Base-by-base conservation (phyloP, 2,113 vertebrate species). In the Rana temporaria region DNA sequence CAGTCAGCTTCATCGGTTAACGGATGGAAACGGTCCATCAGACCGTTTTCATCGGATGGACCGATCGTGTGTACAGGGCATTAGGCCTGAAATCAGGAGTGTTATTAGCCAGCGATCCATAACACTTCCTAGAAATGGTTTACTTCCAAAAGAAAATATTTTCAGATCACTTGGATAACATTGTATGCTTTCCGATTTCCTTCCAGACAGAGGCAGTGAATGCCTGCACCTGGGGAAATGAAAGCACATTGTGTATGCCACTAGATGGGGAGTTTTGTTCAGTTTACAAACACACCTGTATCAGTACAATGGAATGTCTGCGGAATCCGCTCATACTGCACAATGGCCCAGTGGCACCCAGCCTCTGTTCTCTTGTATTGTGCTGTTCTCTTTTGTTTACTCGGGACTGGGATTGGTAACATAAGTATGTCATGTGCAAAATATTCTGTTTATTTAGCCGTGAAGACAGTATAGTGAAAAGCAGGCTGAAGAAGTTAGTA, bases 241-340 rank as follows among this genome's bases (percentile, higher is more conserved):
- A 30, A 55, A 52, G 69, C 20, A 7, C 18, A 18, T 59, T 74
- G 55, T 38, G 9, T 59, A 26, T 26, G 5, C 3, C 71, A 34
- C 30, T 34, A 16, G 30, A 59, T 73, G 55, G 71, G 55, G 55
- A 59, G 30, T 20, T 30, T 57, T 34, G 20, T 42, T 60, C 5
- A 42, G 32, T 42, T 75, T 75, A 62, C 56, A 75, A 75, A 62
- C 72, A 75, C 72, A 75, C 72, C 72, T 75, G 56, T 15, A 75
- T 60, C 17, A 32, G n/a, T n/a, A 60, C 6, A 75, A 11, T 75
- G 56, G 20, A 59, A 74, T 38, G 18, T 34, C 22, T 56, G 7
- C 17, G 52, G 70, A 57, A 3, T 71, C 48, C n/a, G 59, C 59
- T n/a, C 30, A 26, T 15, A 7, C 24, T 6, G 56, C 0, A 34